Evolutionary conservation across 2,113 vertebrate genomes (phyloP), one percentile per base, ranked within the genome.

Genomic region (Mormyrus iriodes): DNA sequence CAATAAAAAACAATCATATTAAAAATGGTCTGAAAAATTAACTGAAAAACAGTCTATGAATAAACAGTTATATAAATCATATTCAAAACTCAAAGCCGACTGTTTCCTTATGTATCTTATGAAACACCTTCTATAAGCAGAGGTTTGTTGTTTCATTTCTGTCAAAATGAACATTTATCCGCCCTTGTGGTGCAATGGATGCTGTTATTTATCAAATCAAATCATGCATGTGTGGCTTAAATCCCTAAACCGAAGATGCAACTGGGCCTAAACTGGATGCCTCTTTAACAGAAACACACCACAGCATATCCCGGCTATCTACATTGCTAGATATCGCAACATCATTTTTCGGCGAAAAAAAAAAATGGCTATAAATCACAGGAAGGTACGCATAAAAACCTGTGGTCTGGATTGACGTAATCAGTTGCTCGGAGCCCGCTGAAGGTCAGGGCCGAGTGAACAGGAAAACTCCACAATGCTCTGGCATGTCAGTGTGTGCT

Each of bases 361-460:
- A 44, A 44, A 65, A 24, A 53, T 58, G 86, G 86, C 21, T 1
- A 35, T 87, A 87, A 87, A 61, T 87, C 86, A 58, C 53, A 87
- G 58, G 61, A 73, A 89, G 61, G 27, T 10, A 15, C 17, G 49
- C 24, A 48, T 31, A 12, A 85, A 61, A 86, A 27, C 61, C 42
- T 69, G 82, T 51, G 89, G 83, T 89, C 39, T 69, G 44, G 21
- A 73, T 65, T 69, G 84, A 89, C 84, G 89, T 84, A 88, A 13
- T 86, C 24, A 19, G 27, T n/a, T 48, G 44, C 48, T 48, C 27
- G 31, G 55, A 46, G 31, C 39, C 19, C 2, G 10, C 49, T 46
- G 24, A 27, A 76, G 89, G 89, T 89, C 55, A 85, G 12, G 12
- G 39, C 15, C 24, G 7, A 88, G 79, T 44, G n/a, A 65, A 73